Evolutionary conservation across 2,888 invertebrate species (phyloP).

Genomic region (Apotomis betuletana): DNA sequence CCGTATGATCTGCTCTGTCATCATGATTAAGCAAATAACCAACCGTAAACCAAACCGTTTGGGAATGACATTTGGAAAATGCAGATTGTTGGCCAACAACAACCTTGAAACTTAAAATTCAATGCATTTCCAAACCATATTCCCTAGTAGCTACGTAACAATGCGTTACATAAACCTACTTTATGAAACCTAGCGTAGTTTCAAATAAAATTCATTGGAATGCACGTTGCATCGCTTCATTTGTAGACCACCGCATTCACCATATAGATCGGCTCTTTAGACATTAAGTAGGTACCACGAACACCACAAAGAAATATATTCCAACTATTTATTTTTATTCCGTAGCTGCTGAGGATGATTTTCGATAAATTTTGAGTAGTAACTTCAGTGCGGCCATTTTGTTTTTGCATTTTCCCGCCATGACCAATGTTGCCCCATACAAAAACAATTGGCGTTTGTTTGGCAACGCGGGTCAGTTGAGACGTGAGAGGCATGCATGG

Average conservation of each 20-base stretch:
- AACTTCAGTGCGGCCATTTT: conserved; percentile 30
- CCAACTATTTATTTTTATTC: conserved; percentile 1
- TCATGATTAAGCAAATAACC: conserved; percentile 14
- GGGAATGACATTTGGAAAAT: conserved; percentile 1
- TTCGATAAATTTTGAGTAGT: background rate
- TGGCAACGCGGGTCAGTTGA: conserved; percentile 54
- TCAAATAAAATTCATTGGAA: conserved; percentile 46
- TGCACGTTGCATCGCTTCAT: conserved; percentile 44
- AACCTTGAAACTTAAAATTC: conserved; percentile 37
- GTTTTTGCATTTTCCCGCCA: conserved; percentile 43
- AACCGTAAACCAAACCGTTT: background rate
- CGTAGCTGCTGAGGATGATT: background rate
- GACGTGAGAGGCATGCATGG: conserved; percentile 53
- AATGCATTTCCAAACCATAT: conserved; percentile 33
- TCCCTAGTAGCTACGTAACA: conserved; percentile 47
- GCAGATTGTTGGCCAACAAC: conserved; percentile 23
- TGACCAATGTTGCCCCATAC: conserved; percentile 51
- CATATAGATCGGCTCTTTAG: conserved; percentile 31
- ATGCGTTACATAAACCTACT: conserved; percentile 56
- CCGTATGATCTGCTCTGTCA: background rate
- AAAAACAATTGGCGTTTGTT: conserved; percentile 57
- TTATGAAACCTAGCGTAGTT: conserved; percentile 43
- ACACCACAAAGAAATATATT: conserved; percentile 14
- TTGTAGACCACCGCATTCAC: conserved; percentile 39
- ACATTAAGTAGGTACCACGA: conserved; percentile 22